These are phyloP conservation scores for Lophius americanus DNA, from an alignment of 2,797 vertebrate species.

Conservation along the genomic window DNA sequence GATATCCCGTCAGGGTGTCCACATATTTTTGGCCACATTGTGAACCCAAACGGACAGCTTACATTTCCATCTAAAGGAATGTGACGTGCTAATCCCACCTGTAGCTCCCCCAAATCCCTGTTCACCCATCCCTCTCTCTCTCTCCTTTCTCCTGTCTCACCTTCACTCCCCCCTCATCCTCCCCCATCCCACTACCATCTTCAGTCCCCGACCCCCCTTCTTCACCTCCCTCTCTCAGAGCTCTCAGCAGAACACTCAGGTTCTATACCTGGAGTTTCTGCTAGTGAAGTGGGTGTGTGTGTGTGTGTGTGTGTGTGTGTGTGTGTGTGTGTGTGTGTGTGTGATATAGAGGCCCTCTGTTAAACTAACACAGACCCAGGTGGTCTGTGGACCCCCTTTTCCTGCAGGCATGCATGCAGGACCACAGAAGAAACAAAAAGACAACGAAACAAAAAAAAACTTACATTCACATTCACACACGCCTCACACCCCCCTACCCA, in stretches of 20 bases:
- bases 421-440: slow-evolving; percentile 65
- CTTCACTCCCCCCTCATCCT: slow-evolving; percentile 10
- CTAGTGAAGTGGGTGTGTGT: no score
- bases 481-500: slow-evolving; percentile 17
- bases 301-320: not conserved
- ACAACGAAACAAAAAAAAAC: slow-evolving; percentile 34
- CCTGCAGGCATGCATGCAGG: slow-evolving; percentile 75
- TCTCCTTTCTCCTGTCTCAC: slow-evolving; percentile 14
- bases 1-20: no score
- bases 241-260: slow-evolving; percentile 7
- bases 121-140: slow-evolving; percentile 3
- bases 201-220: not conserved
- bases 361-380: slow-evolving; percentile 79
- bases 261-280: no score
- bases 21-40: no score
- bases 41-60: not conserved
- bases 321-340: slow-evolving; percentile 39
- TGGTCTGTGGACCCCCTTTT: slow-evolving; percentile 67
- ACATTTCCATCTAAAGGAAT: slow-evolving; percentile 19
- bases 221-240: not conserved
- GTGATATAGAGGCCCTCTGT: slow-evolving; percentile 75
- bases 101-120: slow-evolving; percentile 3
- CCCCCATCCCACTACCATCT: not conserved
- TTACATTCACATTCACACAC: slow-evolving; percentile 27
- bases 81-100: slow-evolving; percentile 44